Percentiles rank a stretch among this genome's conserved stretches.
These are phyloP conservation scores for Pachycephala philippinensis DNA, from an alignment of 2,113 vertebrate genomes.

Conservation along the genomic window DNA sequence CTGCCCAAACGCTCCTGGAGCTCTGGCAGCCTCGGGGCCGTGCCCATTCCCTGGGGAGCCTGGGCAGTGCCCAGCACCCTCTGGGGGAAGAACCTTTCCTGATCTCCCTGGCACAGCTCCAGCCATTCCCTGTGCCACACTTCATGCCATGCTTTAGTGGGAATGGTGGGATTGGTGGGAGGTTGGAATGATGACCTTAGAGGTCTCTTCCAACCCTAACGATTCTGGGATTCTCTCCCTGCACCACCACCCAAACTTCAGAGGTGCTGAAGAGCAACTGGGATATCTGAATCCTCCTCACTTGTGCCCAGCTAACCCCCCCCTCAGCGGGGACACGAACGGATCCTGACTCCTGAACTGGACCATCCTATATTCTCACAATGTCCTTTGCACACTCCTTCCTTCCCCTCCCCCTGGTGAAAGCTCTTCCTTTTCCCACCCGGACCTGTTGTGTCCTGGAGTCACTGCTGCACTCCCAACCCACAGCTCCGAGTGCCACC, in stretches of 20 bases:
- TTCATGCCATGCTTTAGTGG: not conserved
- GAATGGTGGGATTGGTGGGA: not conserved
- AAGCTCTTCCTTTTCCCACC: not conserved
- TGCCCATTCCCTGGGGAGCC: not conserved
- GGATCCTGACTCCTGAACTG: accelerated
- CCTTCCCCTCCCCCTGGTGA: too few species aligned
- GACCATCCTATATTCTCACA: not conserved
- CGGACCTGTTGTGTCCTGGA: accelerated
- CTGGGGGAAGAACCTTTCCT: not conserved
- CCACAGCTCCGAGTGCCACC: not conserved
- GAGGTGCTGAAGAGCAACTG: accelerated
- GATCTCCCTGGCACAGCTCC: not conserved
- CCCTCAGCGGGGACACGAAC: too few species aligned
- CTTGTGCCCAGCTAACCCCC: not conserved
- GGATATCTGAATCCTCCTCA: not conserved
- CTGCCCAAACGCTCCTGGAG: not conserved
- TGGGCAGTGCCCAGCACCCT: not conserved
- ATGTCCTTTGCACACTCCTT: not conserved
- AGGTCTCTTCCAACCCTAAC: not conserved
- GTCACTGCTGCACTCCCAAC: not conserved
- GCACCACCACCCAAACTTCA: not conserved
- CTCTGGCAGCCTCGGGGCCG: not conserved
- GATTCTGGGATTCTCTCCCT: not conserved
- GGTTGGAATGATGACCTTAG: not conserved
- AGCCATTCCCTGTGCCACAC: accelerated